A percentile compares a stretch with the other conserved stretches of the same genome.
These are phyloP conservation scores for Nyctibius bracteatus DNA, from an alignment of 2,113 vertebrate species.

Conservation along the genomic window DNA sequence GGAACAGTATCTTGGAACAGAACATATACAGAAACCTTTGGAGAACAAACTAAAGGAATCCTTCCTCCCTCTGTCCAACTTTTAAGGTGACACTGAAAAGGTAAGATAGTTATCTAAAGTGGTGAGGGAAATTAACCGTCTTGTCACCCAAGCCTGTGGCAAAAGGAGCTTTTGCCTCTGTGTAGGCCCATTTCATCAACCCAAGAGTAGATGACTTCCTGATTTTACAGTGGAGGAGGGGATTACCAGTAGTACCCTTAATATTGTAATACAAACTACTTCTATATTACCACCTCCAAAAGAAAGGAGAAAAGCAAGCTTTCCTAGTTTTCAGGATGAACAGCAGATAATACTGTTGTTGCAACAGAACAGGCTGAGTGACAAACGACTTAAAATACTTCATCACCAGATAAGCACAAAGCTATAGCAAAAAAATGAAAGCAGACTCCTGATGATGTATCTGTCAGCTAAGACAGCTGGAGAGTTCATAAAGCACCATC, in stretches of 20 bases:
- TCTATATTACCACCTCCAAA: neutral
- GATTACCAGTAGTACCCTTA: neutral
- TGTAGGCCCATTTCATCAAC: neutral
- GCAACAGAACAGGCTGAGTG: neutral
- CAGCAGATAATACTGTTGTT: neutral
- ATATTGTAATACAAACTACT: neutral
- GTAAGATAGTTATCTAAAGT: neutral
- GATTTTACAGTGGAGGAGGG: neutral
- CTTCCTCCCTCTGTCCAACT: neutral
- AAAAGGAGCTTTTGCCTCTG: neutral
- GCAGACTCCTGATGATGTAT: neutral
- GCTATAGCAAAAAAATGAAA: neutral
- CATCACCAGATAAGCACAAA: neutral
- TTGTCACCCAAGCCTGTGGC: neutral
- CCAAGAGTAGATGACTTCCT: neutral
- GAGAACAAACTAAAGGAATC: neutral
- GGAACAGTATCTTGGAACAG: neutral
- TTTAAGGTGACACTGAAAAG: neutral
- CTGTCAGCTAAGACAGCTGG: neutral
- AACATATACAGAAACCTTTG: neutral
- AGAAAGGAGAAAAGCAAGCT: neutral
- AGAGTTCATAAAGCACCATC: neutral
- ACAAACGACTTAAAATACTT: neutral
- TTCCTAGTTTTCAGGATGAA: neutral
- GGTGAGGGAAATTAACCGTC: neutral